phyloP scores from a whole-genome alignment of 1,140 invertebrate genomes.

The Drosophila ohnishii region DNA sequence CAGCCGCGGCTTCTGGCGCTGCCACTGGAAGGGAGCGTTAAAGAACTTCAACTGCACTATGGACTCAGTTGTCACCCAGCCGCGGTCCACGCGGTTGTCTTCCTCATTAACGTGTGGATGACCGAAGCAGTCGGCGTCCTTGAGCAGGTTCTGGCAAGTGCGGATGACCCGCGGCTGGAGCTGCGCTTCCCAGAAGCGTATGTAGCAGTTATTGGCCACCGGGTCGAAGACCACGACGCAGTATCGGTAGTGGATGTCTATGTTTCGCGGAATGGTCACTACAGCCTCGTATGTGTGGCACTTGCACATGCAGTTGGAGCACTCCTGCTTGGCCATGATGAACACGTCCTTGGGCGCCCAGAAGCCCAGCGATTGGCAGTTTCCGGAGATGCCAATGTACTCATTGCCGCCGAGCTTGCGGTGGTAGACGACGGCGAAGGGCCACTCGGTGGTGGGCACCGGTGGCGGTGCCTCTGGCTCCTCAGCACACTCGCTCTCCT shows the following conservation, averaged over 20 bases:
- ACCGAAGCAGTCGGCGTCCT: slow-evolving; percentile 86
- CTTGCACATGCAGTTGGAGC: slow-evolving; percentile 6
- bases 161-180: slow-evolving; percentile 86
- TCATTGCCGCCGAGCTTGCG: slow-evolving; percentile 69
- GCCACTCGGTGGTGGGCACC: slow-evolving; percentile 50
- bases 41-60: slow-evolving; percentile 93
- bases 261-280: slow-evolving; percentile 86
- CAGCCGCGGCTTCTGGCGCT: slow-evolving; percentile 87
- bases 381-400: slow-evolving; percentile 83
- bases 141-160: slow-evolving; percentile 64
- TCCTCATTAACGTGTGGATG: slow-evolving; percentile 84
- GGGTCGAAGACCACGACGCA: slow-evolving; percentile 87
- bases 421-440: slow-evolving; percentile 49
- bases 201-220: slow-evolving; percentile 85
- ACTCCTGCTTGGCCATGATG: slow-evolving; percentile 75
- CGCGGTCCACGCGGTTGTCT: slow-evolving; percentile 87
- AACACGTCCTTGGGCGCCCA: slow-evolving; percentile 84
- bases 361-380: slow-evolving; percentile 82
- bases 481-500: not conserved
- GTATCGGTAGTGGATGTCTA: slow-evolving; percentile 90
- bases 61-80: slow-evolving; percentile 93
- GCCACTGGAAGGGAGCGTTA: slow-evolving; percentile 89
- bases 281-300: slow-evolving; percentile 83
- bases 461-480: not conserved
- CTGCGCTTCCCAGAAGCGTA: slow-evolving; percentile 93